A percentile compares a stretch with the other conserved stretches of the same genome.
These are phyloP conservation scores for Drepana arcuata DNA, from an alignment of 1,140 invertebrate genomes.

Conservation along the genomic window DNA sequence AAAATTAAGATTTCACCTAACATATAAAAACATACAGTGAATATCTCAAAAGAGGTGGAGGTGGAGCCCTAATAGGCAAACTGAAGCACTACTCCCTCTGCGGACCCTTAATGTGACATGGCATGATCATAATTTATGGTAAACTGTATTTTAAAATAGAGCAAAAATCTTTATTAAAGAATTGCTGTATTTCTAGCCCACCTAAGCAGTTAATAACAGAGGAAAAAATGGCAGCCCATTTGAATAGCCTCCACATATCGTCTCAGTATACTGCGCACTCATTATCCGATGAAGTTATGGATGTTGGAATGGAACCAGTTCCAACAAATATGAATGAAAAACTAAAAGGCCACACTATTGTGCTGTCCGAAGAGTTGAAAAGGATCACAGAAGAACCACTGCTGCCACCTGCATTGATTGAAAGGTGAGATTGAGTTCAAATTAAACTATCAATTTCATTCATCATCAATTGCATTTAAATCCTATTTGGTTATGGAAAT, in stretches of 20 bases:
- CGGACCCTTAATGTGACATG: too few relatives aligned
- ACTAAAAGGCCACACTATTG: conserved; percentile 72
- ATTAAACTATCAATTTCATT: too few relatives aligned
- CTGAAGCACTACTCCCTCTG: too few relatives aligned
- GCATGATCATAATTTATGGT: too few relatives aligned
- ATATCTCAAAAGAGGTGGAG: too few relatives aligned
- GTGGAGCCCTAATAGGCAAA: too few relatives aligned
- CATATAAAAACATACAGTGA: too few relatives aligned
- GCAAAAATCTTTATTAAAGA: neutral
- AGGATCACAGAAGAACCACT: conserved; percentile 75
- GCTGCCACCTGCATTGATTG: conserved; percentile 74
- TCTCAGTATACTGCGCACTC: conserved; percentile 57
- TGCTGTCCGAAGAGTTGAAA: conserved; percentile 80
- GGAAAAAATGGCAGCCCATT: conserved; percentile 84
- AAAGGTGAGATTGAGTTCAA: conserved; percentile 74
- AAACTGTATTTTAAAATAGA: neutral
- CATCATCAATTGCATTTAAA: too few relatives aligned
- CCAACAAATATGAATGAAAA: conserved; percentile 32
- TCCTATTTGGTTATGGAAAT: conserved; percentile 1
- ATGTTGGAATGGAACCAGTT: conserved; percentile 29
- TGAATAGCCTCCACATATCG: conserved; percentile 80
- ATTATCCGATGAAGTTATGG: conserved; percentile 40
- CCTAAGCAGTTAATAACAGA: conserved; percentile 86
- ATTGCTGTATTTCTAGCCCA: conserved; percentile 44
- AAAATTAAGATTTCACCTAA: too few relatives aligned